Evolutionary conservation across 1,140 invertebrate species (phyloP), one percentile per base, ranked within the genome.

Genomic region (Polyergus mexicanus): DNA sequence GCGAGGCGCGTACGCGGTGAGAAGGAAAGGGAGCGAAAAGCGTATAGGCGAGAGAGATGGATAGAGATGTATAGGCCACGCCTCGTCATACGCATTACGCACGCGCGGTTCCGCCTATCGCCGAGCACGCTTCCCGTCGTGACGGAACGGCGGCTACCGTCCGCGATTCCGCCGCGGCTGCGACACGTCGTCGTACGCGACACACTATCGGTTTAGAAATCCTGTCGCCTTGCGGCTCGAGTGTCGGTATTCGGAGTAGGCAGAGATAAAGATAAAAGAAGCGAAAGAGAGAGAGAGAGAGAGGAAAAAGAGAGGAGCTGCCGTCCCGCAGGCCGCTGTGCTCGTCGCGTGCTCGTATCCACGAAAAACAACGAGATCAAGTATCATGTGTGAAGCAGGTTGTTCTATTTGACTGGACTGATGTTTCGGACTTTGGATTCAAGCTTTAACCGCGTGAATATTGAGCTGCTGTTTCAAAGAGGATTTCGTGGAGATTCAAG

Each of bases 51-150:
- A 68, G 25, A 38, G 65, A 54, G 77, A 51, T 56, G 47, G 13
- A n/a, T 25, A 19, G 60, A 78, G 25, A 41, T 32, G 2, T 78
- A 58, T 54, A 85, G 76, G 84, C 91, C 89, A 90, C 93, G 92
- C 91, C 90, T 86, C 51, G 81, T 56, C 19, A 19, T 11, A 0
- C 16, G 63, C 69, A 76, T 71, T 35, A 88, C 92, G 92, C 86
- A 87, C 88, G 92, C 92, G 92, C 85, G 91, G 88, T 91, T 86
- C 86, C 92, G 92, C 93, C 92, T 89, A 91, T 91, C 90, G 25
- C 25, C 54, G 84, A 84, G 85, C 90, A 89, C 91, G 90, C 84
- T 91, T 91, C 86, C 84, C 78, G 28, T 75, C 44, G 86, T 66
- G 69, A 75, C 75, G 84, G 44, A 63, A 72, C 85, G 66, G 38